Evolutionary conservation across 2,888 invertebrate species (phyloP).

Genomic region (Scaptomyza reducta): DNA sequence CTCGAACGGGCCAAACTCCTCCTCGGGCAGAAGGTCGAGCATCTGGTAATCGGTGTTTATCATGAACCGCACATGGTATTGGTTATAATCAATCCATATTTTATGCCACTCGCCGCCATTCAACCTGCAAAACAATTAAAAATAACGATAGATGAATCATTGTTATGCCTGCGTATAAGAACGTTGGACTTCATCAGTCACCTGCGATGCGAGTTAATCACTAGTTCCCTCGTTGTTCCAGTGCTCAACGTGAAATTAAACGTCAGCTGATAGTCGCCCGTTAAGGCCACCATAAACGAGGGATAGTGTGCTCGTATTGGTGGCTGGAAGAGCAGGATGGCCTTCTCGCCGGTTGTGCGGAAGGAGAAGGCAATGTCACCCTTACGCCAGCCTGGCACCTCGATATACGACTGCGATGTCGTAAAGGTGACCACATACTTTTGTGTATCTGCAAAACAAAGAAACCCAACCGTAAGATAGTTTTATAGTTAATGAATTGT

Average conservation of each 20-base stretch:
- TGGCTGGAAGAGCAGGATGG: slow-evolving; percentile 95
- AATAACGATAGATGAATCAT: slow-evolving; percentile 5
- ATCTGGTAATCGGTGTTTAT: slow-evolving; percentile 95
- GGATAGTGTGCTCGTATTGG: slow-evolving; percentile 95
- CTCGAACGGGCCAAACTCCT: slow-evolving; percentile 96
- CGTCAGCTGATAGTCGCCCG: slow-evolving; percentile 93
- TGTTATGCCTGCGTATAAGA: not conserved
- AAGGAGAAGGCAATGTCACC: slow-evolving; percentile 97
- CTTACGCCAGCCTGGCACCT: slow-evolving; percentile 96
- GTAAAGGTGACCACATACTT: slow-evolving; percentile 97
- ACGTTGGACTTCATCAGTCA: slow-evolving; percentile 45
- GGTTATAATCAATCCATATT: slow-evolving; percentile 97
- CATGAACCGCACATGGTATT: slow-evolving; percentile 96
- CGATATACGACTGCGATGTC: slow-evolving; percentile 95
- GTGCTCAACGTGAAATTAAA: slow-evolving; percentile 96
- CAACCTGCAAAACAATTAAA: slow-evolving; percentile 86
- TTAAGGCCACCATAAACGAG: slow-evolving; percentile 95
- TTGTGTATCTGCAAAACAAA: slow-evolving; percentile 89
- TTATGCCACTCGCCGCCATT: slow-evolving; percentile 98
- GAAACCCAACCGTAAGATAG: not conserved
- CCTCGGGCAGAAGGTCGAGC: slow-evolving; percentile 92
- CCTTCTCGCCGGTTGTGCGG: slow-evolving; percentile 94
- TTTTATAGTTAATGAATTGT: not conserved
- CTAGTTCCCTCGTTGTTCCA: slow-evolving; percentile 91
- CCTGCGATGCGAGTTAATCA: slow-evolving; percentile 91